Base-by-base conservation (phyloP, 2,888 invertebrate species). In the Cephus nigrinus region DNA sequence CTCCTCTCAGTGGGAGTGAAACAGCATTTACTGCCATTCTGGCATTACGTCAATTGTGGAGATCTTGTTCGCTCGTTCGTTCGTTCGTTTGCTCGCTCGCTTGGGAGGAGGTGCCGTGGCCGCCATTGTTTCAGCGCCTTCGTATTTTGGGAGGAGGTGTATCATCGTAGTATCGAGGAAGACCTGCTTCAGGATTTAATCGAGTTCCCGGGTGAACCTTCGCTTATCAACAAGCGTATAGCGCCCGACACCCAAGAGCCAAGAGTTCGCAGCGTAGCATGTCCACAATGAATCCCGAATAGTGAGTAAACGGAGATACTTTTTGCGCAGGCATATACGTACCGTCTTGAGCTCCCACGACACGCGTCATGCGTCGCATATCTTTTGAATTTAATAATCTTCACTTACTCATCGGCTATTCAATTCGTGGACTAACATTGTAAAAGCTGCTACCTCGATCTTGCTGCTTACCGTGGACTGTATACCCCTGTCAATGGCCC, bases 211-310 rank as follows among this genome's bases (percentile, higher is more conserved):
- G 36, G 36, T 30, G 30, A 71, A n/a, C 30, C 30, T 31, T 15
- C 40, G n/a, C 30, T 35, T 34, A 35, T 35, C 33, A 33, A 55
- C 32, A 30, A 75, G 31, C 73, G 73, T 71, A 55, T 78, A 40
- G 69, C 32, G 69, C 15, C 34, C 34, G 32, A 36, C n/a, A 76
- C 32, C 30, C 68, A 31, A 33, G 68, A 32, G 31, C 12, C 84
- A 82, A 55, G 55, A 55, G 55, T 84, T 83, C 82, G 81, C 84
- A 84, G 82, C 88, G 83, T 91, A 91, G 87, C 83, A 92, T 92
- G 92, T 91, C 91, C 90, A 92, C 92, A 87, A 92, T 92, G 92
- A 92, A 92, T 90, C 92, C 92, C 82, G 92, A 92, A 87, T 92
- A 92, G 92, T 92, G 86, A 92, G 92, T 92, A 90, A 87, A 88